These are phyloP conservation scores for Aphaenogaster rudis DNA, from an alignment of 1,140 invertebrate genomes.

Conservation along the genomic window DNA sequence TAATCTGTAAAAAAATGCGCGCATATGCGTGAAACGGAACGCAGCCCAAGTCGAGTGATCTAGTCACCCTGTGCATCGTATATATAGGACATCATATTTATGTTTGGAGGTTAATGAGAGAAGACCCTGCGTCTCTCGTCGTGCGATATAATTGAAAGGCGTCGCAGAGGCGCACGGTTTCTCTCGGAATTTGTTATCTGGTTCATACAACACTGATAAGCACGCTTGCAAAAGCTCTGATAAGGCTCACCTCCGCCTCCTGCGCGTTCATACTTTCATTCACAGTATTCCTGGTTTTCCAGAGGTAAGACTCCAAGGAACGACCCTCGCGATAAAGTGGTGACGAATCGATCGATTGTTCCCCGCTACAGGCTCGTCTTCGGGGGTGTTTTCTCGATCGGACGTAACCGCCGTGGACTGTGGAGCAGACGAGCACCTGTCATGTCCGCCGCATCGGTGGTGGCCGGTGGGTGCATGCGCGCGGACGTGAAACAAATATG, in stretches of 20 bases:
- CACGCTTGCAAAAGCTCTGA: neutral
- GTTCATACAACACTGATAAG: neutral
- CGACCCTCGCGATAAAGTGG: neutral
- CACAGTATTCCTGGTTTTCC: neutral
- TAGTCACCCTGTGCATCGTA: no score
- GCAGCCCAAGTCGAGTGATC: no score
- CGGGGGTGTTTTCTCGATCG: conserved; percentile 30
- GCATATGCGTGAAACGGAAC: no score
- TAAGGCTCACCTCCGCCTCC: conserved; percentile 72
- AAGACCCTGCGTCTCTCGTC: neutral
- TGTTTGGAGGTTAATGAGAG: conserved; percentile 28
- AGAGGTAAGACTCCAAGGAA: neutral
- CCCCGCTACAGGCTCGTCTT: neutral
- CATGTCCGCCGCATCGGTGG: conserved; percentile 68
- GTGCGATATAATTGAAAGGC: neutral
- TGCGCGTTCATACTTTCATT: conserved; percentile 72
- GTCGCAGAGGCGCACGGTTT: neutral
- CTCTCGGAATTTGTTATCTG: neutral
- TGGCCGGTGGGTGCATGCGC: conserved; percentile 74
- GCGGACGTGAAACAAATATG: conserved; percentile 47
- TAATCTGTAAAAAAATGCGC: no score
- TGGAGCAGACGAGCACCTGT: conserved; percentile 76
- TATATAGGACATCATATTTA: neutral
- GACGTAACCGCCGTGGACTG: conserved; percentile 63
- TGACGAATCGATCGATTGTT: conserved; percentile 27